Conservation (phyloP, 92 coral and sea anemone species). For the Phenganax stokvisi region DNA sequence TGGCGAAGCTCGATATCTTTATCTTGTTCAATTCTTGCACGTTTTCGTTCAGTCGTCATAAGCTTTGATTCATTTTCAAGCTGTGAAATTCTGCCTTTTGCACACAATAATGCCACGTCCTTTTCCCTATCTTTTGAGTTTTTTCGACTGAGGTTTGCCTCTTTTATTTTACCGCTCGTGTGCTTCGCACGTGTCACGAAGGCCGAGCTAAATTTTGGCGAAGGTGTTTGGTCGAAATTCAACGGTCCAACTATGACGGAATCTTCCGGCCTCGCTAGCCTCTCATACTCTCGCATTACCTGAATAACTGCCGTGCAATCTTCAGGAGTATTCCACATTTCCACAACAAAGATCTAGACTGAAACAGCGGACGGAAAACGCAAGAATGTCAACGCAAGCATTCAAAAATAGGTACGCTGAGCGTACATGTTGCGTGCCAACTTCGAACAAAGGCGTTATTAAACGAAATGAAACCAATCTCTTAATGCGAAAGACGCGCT, state of each 20-base stretch:
- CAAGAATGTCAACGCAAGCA: too few relatives aligned
- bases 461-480: too few relatives aligned
- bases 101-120: slow-evolving; percentile 68
- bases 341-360: too few relatives aligned
- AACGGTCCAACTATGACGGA: slow-evolving; percentile 54
- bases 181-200: slow-evolving; percentile 25
- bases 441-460: too few relatives aligned
- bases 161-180: slow-evolving; percentile 12
- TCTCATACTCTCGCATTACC: slow-evolving; percentile 82
- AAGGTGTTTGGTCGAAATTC: slow-evolving; percentile 57
- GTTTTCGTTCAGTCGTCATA: slow-evolving; percentile 62
- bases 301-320: slow-evolving; percentile 92
- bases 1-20: slow-evolving; percentile 60
- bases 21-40: slow-evolving; percentile 74
- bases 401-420: too few relatives aligned
- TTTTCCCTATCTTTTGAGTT: slow-evolving; percentile 62
- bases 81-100: slow-evolving; percentile 72
- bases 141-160: slow-evolving; percentile 4
- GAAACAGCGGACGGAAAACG: too few relatives aligned
- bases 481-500: too few relatives aligned
- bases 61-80: slow-evolving; percentile 68
- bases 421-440: too few relatives aligned
- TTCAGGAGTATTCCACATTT: slow-evolving; percentile 87
- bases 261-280: slow-evolving; percentile 57
- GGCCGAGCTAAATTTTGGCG: slow-evolving; percentile 24